Conservation (phyloP, 2,113 vertebrate genomes). For the Saccopteryx leptura region DNA sequence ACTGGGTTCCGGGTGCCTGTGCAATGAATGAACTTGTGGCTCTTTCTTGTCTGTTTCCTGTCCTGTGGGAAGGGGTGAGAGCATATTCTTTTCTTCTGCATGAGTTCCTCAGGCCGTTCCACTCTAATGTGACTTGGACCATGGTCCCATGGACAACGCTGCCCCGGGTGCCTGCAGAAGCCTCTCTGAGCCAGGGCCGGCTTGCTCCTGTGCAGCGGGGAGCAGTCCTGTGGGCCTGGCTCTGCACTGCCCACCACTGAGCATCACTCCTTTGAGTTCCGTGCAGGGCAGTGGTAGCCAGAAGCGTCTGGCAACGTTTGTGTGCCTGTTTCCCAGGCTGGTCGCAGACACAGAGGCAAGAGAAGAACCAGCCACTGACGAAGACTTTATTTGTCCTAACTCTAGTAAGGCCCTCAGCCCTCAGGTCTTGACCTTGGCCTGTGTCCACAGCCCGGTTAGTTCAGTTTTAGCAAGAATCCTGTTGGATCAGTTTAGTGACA, state of each 20-base stretch:
- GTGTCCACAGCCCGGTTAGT: neutral
- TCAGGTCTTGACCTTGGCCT: neutral
- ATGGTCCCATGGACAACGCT: rapidly evolving
- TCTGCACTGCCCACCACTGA: neutral
- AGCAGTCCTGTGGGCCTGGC: neutral
- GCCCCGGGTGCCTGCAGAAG: neutral
- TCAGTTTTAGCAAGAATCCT: neutral
- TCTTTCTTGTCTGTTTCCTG: neutral
- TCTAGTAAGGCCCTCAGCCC: neutral
- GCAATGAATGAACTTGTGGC: neutral
- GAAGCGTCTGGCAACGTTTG: neutral
- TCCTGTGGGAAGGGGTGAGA: neutral
- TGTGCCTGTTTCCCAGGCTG: neutral
- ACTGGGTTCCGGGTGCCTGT: neutral
- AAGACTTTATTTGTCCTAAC: neutral
- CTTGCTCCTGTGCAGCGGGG: neutral
- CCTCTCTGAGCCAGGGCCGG: neutral
- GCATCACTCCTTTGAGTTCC: neutral
- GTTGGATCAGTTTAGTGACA: neutral
- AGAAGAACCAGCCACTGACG: conserved; percentile 90
- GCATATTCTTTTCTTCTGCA: too few relatives aligned
- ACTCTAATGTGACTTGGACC: neutral
- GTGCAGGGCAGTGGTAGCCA: too few relatives aligned
- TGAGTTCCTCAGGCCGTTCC: neutral
- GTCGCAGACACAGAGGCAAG: conserved; percentile 86